A percentile compares a stretch with the other conserved stretches of the same genome.
phyloP scores from a whole-genome alignment of 2,888 invertebrate genomes.

The Plemyria rubiginata region DNA sequence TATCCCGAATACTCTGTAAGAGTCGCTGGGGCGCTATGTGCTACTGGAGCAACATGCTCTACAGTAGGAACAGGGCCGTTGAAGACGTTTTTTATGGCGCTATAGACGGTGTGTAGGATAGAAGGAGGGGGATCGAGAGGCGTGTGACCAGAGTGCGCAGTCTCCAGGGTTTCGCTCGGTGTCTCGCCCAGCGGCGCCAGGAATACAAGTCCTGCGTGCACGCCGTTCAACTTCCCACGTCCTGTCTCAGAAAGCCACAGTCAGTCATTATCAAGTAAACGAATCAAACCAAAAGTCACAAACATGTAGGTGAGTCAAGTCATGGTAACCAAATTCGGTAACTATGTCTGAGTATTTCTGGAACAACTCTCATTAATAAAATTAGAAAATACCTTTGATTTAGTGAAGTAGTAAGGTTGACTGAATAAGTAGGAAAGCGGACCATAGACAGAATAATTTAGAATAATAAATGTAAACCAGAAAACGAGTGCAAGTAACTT shows the following conservation, averaged over 20 bases:
- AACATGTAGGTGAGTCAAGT: neutral
- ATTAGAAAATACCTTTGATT: slow-evolving; percentile 13
- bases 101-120: slow-evolving; percentile 71
- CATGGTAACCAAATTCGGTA: neutral
- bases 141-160: slow-evolving; percentile 61
- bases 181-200: slow-evolving; percentile 73
- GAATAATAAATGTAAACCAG: slow-evolving; percentile 8
- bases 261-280: slow-evolving; percentile 15
- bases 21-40: slow-evolving; percentile 37
- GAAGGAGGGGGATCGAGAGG: slow-evolving; percentile 72
- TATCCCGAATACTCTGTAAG: slow-evolving; percentile 8
- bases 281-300: neutral
- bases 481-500: slow-evolving; percentile 6
- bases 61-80: slow-evolving; percentile 32
- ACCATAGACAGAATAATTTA: slow-evolving; percentile 27
- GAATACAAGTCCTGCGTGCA: slow-evolving; percentile 77
- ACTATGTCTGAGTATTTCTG: neutral
- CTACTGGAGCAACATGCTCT: slow-evolving; percentile 5
- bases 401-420: slow-evolving; percentile 13
- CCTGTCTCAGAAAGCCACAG: slow-evolving; percentile 75
- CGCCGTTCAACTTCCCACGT: slow-evolving; percentile 75
- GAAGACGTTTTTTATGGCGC: slow-evolving; percentile 73
- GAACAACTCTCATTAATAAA: slow-evolving; percentile 8
- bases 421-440: slow-evolving; percentile 34
- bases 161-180: slow-evolving; percentile 59